Percentiles rank a stretch among this genome's conserved stretches.
Conservation (phyloP, 2,113 vertebrate species). For the Mellivora capensis region DNA sequence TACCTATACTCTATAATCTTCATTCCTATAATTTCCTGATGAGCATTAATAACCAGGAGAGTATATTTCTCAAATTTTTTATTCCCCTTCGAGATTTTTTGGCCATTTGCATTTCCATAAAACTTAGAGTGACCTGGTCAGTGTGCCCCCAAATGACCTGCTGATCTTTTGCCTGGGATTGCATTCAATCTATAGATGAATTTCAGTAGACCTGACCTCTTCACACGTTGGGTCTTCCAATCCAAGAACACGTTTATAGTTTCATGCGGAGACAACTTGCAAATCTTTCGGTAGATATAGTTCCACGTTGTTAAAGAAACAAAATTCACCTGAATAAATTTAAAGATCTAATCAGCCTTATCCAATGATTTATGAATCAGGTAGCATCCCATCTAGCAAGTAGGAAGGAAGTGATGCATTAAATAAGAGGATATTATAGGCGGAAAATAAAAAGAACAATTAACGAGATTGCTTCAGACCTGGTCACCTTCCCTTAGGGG, state of each 20-base stretch:
- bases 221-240: background rate
- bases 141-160: background rate
- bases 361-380: background rate
- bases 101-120: background rate
- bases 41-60: background rate
- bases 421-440: background rate
- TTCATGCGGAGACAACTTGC: background rate
- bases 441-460: background rate
- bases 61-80: background rate
- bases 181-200: background rate
- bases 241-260: background rate
- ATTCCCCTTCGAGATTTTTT: background rate
- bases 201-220: background rate
- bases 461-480: background rate
- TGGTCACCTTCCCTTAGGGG: background rate
- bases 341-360: background rate
- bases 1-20: background rate
- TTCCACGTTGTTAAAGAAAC: background rate
- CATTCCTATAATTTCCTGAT: background rate
- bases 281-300: background rate
- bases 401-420: background rate
- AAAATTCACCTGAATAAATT: background rate
- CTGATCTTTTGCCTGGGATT: too few relatives aligned
- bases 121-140: background rate
- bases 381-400: too few relatives aligned